Evolutionary conservation across 1,140 invertebrate species (phyloP).

Genomic region (Zaprionus ornatus): DNA sequence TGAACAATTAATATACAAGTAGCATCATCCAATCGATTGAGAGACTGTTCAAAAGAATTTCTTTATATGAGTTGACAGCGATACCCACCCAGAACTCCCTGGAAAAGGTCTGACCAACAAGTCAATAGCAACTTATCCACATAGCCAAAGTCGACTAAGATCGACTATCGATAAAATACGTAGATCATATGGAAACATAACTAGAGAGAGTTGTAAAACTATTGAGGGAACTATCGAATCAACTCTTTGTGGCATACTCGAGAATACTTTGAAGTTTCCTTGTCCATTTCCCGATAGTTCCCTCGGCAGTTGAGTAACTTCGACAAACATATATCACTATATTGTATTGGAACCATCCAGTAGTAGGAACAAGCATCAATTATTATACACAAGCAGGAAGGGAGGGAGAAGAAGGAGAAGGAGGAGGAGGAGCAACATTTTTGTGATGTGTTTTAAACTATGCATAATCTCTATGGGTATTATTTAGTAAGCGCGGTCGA

Average conservation of each 20-base stretch:
- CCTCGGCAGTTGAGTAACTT: neutral
- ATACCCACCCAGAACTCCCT: neutral
- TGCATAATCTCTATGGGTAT: constrained; percentile 71
- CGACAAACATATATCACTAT: neutral
- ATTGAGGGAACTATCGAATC: neutral
- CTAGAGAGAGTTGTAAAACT: neutral
- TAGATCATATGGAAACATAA: constrained; percentile 9
- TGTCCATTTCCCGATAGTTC: neutral
- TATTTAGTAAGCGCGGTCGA: constrained; percentile 61
- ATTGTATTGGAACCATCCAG: neutral
- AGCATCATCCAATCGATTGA: constrained; percentile 15
- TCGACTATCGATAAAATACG: constrained; percentile 12
- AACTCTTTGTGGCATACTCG: neutral
- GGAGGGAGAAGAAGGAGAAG: neutral
- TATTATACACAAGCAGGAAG: constrained; percentile 19
- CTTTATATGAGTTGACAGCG: constrained; percentile 21
- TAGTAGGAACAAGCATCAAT: constrained; percentile 4
- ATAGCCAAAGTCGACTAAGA: neutral
- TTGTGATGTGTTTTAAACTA: constrained; percentile 55
- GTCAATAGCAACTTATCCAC: constrained; percentile 25
- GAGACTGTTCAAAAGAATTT: constrained; percentile 37
- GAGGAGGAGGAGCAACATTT: constrained; percentile 29
- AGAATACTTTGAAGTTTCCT: neutral
- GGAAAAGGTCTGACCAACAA: constrained; percentile 40
- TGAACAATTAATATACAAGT: neutral